Evolutionary conservation across 2,113 vertebrate species (phyloP), one percentile per base, ranked within the genome.

Genomic region (Lucifuga dentata): DNA sequence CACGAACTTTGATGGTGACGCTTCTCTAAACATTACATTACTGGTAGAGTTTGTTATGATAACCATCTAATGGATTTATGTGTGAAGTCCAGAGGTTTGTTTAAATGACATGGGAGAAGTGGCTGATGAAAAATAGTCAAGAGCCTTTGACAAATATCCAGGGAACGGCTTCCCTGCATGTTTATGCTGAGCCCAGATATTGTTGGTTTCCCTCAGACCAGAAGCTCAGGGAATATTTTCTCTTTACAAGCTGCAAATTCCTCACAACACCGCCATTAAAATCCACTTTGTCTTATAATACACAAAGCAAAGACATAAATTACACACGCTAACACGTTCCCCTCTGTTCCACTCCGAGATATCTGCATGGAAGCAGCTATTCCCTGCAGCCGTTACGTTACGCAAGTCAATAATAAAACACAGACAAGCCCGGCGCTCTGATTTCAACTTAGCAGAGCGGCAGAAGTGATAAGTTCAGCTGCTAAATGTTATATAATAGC

Each of bases 41-140:
- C 64, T 69, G 76, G 36, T 46, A 52, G 56, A 46, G 52, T 73
- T 84, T 87, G 85, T 90, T 86, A 83, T 87, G 76, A 80, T 59
- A 68, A 38, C 67, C 38, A 23, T 72, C 58, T 78, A 72, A 77
- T 63, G 73, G 76, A 82, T 78, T 78, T 53, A 59, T 69, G 71
- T 13, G 13, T 62, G 33, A 5, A 67, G 48, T 32, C 58, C 45
- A 41, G 43, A 69, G 44, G 67, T 81, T 83, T 86, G 76, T 86
- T 85, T 81, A 73, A 84, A 48, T 69, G 78, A 74, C 76, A 85
- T 50, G 39, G 1, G 9, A 77, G 68, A 79, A 82, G 78, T 76
- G 79, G 59, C 33, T 68, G 29, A 8, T 46, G 78, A 76, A 50
- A 78, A 70, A 73, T 65, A 40, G 10, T 60, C 9, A 5, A 15